Evolutionary conservation across 2,888 invertebrate species (phyloP).

Genomic region (Himalopsyche kuldschensis): DNA sequence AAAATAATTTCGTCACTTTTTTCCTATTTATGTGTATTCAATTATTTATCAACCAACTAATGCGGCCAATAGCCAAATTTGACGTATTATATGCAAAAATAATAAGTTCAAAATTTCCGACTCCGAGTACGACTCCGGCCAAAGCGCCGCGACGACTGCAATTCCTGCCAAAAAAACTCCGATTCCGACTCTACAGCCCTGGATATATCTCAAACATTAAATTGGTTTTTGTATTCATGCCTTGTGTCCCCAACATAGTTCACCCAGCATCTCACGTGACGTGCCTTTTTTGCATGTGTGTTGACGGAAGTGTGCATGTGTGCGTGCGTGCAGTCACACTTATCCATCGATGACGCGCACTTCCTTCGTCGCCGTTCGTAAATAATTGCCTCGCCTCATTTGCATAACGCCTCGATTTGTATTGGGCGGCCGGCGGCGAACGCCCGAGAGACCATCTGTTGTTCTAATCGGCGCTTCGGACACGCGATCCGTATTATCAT

Average conservation of each 20-base stretch:
- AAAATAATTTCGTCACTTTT: too few relatives aligned
- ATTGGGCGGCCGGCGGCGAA: not conserved
- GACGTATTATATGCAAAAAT: too few relatives aligned
- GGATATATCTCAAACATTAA: too few relatives aligned
- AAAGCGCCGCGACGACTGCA: too few relatives aligned
- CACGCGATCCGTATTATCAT: not conserved
- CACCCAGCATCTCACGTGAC: not conserved
- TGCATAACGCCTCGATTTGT: not conserved
- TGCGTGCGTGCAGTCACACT: not conserved
- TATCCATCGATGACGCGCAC: not conserved
- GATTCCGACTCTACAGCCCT: too few relatives aligned
- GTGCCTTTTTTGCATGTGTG: not conserved
- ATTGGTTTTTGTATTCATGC: not conserved
- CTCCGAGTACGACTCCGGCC: too few relatives aligned
- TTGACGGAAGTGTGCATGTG: not conserved
- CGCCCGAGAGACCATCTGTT: not conserved
- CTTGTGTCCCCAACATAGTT: not conserved
- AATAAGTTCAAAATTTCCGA: too few relatives aligned
- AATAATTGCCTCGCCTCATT: not conserved
- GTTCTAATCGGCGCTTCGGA: not conserved
- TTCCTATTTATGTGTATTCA: too few relatives aligned
- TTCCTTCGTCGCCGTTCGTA: not conserved
- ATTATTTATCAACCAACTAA: too few relatives aligned
- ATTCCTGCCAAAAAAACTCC: too few relatives aligned
- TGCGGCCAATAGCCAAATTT: too few relatives aligned